phyloP scores from a whole-genome alignment of 2,113 vertebrate species.

The Nycticebus coucang region DNA sequence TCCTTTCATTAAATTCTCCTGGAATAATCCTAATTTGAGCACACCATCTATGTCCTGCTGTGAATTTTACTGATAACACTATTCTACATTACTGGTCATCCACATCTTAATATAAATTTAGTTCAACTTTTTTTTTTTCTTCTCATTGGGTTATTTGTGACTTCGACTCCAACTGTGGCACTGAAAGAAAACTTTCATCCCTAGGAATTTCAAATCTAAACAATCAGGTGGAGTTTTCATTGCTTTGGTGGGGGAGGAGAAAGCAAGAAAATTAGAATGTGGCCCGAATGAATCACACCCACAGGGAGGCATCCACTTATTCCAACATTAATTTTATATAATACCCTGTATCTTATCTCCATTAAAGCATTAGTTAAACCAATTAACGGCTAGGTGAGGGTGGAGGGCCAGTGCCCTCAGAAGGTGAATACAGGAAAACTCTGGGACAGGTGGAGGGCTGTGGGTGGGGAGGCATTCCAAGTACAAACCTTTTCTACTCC shows the following conservation, averaged over 20 bases:
- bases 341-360: background rate
- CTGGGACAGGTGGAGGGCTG: background rate
- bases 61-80: slow-evolving; percentile 27
- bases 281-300: background rate
- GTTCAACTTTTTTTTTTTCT: background rate
- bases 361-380: background rate
- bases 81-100: slow-evolving; percentile 36
- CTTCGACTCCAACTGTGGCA: slow-evolving; percentile 3
- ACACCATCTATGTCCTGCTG: slow-evolving; percentile 58
- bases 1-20: slow-evolving; percentile 63
- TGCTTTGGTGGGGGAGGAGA: background rate
- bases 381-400: background rate
- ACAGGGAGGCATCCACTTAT: background rate
- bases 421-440: background rate
- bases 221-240: background rate
- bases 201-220: slow-evolving; percentile 30
- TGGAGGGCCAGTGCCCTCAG: background rate
- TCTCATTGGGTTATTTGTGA: slow-evolving; percentile 3
- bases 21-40: slow-evolving; percentile 60
- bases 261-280: background rate
- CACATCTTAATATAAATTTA: slow-evolving; percentile 48
- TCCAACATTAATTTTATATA: background rate
- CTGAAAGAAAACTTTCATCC: background rate
- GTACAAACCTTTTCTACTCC: background rate
- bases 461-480: background rate